phyloP scores from a whole-genome alignment of 2,888 invertebrate species.

The Oegoconia quadripuncta region DNA sequence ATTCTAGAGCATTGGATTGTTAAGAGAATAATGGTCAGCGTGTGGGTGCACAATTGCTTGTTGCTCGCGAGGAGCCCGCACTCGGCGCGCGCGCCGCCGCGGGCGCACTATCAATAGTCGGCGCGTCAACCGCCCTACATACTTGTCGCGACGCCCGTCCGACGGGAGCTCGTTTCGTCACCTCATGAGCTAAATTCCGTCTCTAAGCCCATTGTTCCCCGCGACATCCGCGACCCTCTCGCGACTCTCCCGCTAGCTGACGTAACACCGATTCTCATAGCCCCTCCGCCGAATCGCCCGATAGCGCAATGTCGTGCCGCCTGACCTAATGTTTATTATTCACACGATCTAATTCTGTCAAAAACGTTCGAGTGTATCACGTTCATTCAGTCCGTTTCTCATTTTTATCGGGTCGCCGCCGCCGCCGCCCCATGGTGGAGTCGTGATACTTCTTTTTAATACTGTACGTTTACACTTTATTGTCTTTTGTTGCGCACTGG shows the following conservation, averaged over 20 bases:
- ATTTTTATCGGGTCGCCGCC: slow-evolving; percentile 39
- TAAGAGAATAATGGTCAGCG: slow-evolving; percentile 9
- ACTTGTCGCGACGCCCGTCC: slow-evolving; percentile 43
- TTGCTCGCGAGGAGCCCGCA: too few relatives aligned
- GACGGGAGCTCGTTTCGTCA: slow-evolving; percentile 56
- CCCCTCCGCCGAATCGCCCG: slow-evolving; percentile 25
- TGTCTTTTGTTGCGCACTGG: slow-evolving; percentile 26
- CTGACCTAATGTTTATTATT: slow-evolving; percentile 56
- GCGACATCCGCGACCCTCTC: slow-evolving; percentile 23
- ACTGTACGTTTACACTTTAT: slow-evolving; percentile 36
- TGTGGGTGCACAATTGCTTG: slow-evolving; percentile 13
- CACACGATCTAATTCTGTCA: slow-evolving; percentile 61
- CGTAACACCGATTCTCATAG: slow-evolving; percentile 38
- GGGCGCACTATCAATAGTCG: slow-evolving; percentile 60
- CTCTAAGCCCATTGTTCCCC: slow-evolving; percentile 52
- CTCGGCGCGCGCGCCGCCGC: slow-evolving; percentile 21
- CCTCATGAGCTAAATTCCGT: slow-evolving; percentile 59
- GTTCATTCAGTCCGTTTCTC: slow-evolving; percentile 40
- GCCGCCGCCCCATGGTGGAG: too few relatives aligned
- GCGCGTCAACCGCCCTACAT: slow-evolving; percentile 63
- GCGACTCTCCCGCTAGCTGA: slow-evolving; percentile 38
- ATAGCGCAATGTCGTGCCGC: slow-evolving; percentile 27
- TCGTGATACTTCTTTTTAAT: slow-evolving; percentile 27
- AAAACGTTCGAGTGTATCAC: slow-evolving; percentile 42
- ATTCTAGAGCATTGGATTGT: slow-evolving; percentile 2